A percentile compares a stretch with the other conserved stretches of the same genome.
These are phyloP conservation scores for Eclectus roratus DNA, from an alignment of 2,113 vertebrate genomes.

Conservation along the genomic window DNA sequence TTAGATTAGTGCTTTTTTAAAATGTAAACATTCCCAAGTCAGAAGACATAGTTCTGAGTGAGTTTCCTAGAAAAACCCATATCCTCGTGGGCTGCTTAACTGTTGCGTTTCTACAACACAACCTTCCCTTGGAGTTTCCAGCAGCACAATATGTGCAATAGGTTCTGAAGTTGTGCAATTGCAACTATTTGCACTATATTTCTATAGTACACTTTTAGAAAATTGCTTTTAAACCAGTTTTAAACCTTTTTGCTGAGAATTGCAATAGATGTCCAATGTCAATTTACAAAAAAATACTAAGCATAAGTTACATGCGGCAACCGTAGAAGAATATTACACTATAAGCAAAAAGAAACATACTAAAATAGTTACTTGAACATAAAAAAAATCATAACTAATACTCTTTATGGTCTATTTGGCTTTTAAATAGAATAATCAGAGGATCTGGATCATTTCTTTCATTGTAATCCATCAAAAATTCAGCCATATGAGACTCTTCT, in stretches of 20 bases:
- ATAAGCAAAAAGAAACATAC: not conserved
- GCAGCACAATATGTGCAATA: not conserved
- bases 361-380: not conserved
- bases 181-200: not conserved
- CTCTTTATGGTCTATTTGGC: not conserved
- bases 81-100: not conserved
- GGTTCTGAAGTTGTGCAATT: not conserved
- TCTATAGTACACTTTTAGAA: not conserved
- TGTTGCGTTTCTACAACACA: not conserved
- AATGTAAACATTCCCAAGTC: constrained; percentile 40
- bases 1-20: not conserved
- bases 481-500: not conserved
- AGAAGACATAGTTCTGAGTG: not conserved
- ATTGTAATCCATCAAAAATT: not conserved
- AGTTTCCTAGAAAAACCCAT: not conserved
- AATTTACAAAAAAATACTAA: not conserved
- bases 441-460: not conserved
- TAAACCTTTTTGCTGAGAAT: not conserved
- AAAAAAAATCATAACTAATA: not conserved
- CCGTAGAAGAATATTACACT: not conserved
- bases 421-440: not conserved
- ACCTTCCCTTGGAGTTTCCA: not conserved
- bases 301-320: not conserved
- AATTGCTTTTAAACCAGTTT: not conserved
- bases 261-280: not conserved